Percentiles rank a stretch among this genome's conserved stretches.
phyloP scores from a whole-genome alignment of 2,888 invertebrate genomes.

The Noctua fimbriata region DNA sequence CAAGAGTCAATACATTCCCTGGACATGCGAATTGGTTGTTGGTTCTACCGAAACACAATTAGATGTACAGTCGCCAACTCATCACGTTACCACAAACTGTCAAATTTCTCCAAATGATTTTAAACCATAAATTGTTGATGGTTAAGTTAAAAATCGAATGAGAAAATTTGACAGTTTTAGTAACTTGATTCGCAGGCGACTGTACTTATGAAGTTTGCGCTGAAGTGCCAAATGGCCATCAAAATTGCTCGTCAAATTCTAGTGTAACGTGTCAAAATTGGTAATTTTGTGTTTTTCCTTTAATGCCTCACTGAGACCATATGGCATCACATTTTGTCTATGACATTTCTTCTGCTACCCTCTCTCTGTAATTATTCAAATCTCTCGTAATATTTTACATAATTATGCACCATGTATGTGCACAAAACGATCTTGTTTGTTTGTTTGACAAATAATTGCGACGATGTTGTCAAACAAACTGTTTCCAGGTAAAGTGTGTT shows the following conservation, averaged over 20 bases:
- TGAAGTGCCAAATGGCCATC: too few relatives aligned
- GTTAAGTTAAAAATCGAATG: too few relatives aligned
- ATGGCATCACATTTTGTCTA: too few relatives aligned
- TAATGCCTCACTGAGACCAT: too few relatives aligned
- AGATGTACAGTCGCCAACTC: too few relatives aligned
- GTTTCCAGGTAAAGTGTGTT: neutral
- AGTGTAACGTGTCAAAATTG: neutral
- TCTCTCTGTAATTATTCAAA: neutral
- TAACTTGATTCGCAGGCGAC: too few relatives aligned
- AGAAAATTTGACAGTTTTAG: too few relatives aligned
- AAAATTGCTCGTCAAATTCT: neutral
- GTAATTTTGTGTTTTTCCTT: too few relatives aligned
- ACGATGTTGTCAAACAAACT: neutral
- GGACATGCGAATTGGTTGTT: neutral
- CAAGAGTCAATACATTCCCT: neutral
- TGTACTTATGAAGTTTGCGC: too few relatives aligned
- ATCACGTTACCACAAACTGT: too few relatives aligned
- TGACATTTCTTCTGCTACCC: neutral
- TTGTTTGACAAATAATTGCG: constrained; percentile 1
- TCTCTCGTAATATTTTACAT: neutral
- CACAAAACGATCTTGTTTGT: neutral
- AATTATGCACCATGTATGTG: neutral
- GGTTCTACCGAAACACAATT: neutral
- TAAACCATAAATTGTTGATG: too few relatives aligned
- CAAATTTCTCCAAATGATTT: too few relatives aligned